These are phyloP conservation scores for Laothoe populi DNA, from an alignment of 2,888 invertebrate species.

Conservation along the genomic window DNA sequence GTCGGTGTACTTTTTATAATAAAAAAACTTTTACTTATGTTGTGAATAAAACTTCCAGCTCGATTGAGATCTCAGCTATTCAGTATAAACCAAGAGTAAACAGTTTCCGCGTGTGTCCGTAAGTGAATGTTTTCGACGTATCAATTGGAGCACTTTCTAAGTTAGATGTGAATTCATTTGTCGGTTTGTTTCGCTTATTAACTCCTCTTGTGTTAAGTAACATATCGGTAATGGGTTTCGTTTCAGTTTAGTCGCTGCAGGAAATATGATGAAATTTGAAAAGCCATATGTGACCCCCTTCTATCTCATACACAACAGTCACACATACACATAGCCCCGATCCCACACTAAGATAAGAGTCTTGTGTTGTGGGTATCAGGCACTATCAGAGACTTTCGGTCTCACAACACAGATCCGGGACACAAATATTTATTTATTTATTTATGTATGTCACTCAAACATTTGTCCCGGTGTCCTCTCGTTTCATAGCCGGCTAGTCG, in stretches of 20 bases:
- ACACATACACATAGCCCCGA: too few relatives aligned
- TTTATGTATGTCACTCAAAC: too few relatives aligned
- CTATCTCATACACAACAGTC: not conserved
- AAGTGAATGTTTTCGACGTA: constrained; percentile 25
- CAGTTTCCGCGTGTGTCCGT: not conserved
- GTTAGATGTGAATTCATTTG: constrained; percentile 27
- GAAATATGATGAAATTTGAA: constrained; percentile 14
- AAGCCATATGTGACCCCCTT: not conserved
- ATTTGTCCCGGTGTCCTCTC: too few relatives aligned
- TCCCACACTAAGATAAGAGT: too few relatives aligned
- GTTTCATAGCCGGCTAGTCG: too few relatives aligned
- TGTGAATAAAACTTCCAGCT: not conserved
- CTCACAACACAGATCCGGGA: too few relatives aligned
- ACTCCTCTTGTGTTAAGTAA: constrained; percentile 21
- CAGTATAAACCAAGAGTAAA: not conserved
- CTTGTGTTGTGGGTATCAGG: too few relatives aligned
- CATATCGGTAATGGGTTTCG: constrained; percentile 5
- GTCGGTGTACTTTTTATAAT: too few relatives aligned
- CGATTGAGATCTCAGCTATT: constrained; percentile 1
- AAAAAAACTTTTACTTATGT: too few relatives aligned
- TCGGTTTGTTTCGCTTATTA: constrained; percentile 27
- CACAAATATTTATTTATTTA: too few relatives aligned
- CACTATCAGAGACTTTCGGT: too few relatives aligned
- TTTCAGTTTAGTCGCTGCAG: not conserved
- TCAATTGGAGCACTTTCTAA: constrained; percentile 25